phyloP scores from a whole-genome alignment of 2,888 invertebrate species.

The Pristionchus arcanus region DNA sequence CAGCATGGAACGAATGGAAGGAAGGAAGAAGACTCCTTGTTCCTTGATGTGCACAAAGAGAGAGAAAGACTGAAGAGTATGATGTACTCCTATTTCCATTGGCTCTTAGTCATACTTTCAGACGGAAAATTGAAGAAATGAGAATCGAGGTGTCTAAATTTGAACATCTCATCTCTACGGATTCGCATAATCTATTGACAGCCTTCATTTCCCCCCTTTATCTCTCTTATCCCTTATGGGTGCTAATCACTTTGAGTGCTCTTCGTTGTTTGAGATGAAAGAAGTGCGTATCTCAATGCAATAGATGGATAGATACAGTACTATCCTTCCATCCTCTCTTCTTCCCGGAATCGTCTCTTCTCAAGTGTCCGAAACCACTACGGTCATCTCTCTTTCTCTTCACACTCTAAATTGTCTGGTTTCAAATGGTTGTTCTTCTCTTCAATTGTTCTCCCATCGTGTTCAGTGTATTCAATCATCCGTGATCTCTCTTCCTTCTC shows the following conservation, averaged over 20 bases:
- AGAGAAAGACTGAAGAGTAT: background rate
- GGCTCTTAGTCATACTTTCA: background rate
- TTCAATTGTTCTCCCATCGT: background rate
- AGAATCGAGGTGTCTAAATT: background rate
- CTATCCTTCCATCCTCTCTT: background rate
- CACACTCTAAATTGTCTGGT: background rate
- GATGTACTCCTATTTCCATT: background rate
- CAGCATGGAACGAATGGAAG: background rate
- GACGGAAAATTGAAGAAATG: background rate
- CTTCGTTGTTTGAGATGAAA: conserved; percentile 36
- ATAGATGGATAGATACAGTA: conserved; percentile 17
- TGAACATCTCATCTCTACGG: background rate
- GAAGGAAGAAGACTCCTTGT: background rate
- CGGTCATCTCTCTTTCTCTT: conserved; percentile 1
- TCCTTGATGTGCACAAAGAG: background rate
- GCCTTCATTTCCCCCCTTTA: background rate
- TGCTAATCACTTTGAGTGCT: background rate
- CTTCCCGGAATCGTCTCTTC: background rate
- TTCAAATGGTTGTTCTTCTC: background rate
- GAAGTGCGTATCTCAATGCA: background rate
- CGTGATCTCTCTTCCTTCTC: background rate
- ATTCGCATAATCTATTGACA: background rate
- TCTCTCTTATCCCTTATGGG: background rate
- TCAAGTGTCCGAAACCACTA: conserved; percentile 20
- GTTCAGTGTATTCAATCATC: background rate